These are phyloP conservation scores for Epirrita christyi DNA, from an alignment of 2,888 invertebrate species.

Conservation along the genomic window DNA sequence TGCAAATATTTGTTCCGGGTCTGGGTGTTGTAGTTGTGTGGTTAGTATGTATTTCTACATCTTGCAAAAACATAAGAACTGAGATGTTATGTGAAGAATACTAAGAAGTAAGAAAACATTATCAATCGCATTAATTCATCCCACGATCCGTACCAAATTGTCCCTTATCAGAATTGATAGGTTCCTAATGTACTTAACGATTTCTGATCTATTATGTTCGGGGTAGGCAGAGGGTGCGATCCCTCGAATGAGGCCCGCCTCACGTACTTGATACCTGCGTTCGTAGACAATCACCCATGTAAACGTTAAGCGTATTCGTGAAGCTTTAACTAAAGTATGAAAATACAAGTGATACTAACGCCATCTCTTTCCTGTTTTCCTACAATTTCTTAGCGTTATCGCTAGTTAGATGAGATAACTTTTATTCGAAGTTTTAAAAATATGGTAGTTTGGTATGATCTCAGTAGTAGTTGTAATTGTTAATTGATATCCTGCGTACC, in stretches of 20 bases:
- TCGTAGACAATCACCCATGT: neutral
- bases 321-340: neutral
- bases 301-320: neutral
- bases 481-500: too few relatives aligned
- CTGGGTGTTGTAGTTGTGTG: too few relatives aligned
- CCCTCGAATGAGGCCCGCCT: constrained; percentile 46
- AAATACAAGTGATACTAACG: too few relatives aligned
- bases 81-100: neutral
- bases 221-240: constrained; percentile 47
- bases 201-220: constrained; percentile 50
- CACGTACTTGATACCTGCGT: constrained; percentile 57
- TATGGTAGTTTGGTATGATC: too few relatives aligned
- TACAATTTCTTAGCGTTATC: neutral
- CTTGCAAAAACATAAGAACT: too few relatives aligned
- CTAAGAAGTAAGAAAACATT: constrained; percentile 3
- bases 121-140: constrained; percentile 31
- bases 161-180: constrained; percentile 33
- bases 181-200: constrained; percentile 39
- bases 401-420: too few relatives aligned
- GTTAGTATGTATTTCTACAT: too few relatives aligned
- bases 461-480: too few relatives aligned
- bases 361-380: too few relatives aligned
- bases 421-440: too few relatives aligned
- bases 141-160: constrained; percentile 42
- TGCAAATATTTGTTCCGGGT: too few relatives aligned